Evolutionary conservation across 1,140 invertebrate genomes (phyloP).

Genomic region (Chionoecetes opilio): DNA sequence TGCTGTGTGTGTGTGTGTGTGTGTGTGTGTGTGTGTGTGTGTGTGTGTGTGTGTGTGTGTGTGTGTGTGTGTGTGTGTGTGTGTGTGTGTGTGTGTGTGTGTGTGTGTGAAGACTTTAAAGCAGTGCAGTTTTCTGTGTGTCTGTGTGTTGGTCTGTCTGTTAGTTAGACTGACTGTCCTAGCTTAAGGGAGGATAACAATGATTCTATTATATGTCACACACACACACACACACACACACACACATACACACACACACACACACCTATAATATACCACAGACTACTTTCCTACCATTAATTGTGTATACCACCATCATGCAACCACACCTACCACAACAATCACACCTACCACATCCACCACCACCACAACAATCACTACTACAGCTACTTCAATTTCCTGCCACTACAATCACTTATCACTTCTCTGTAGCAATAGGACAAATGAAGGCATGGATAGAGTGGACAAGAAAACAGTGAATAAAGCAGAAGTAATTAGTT

Average conservation of each 20-base stretch:
- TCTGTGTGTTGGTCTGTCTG: not conserved
- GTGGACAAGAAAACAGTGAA: too few species aligned
- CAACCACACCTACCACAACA: not conserved
- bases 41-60: conserved; percentile 36
- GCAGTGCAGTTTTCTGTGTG: not conserved
- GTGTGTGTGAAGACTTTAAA: not conserved
- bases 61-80: not conserved
- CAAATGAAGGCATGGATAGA: too few species aligned
- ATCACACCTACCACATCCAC: not conserved
- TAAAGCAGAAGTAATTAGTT: too few species aligned
- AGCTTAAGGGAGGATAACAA: not conserved
- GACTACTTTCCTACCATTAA: not conserved
- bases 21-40: not conserved
- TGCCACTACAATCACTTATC: not conserved
- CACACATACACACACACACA: not conserved
- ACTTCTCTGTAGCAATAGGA: too few species aligned
- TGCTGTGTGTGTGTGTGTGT: not conserved
- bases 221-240: not conserved
- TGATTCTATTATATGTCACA: conserved; percentile 9
- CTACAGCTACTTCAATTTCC: not conserved
- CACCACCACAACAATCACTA: not conserved
- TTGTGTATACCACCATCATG: not conserved
- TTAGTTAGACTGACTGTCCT: not conserved
- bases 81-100: not conserved
- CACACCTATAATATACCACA: not conserved